A percentile compares a stretch with the other conserved stretches of the same genome.
Conservation (phyloP, 2,888 invertebrate genomes). For the Pelosia muscerda region DNA sequence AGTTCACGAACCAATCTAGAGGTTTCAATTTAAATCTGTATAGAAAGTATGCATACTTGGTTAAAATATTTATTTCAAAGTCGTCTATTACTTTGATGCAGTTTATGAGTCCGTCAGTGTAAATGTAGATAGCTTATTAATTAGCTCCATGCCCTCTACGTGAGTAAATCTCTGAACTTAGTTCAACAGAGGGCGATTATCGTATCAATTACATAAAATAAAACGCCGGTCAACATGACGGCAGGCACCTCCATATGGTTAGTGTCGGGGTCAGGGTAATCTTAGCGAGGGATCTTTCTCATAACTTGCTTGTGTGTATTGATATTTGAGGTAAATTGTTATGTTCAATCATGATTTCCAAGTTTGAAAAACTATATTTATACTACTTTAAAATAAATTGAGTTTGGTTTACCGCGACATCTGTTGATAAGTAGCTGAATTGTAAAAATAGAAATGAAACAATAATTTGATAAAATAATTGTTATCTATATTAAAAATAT, state of each 20-base stretch:
- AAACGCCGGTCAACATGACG: slow-evolving; percentile 51
- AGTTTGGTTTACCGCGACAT: background rate
- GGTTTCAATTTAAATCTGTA: too few species aligned
- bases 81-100: too few species aligned
- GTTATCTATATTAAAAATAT: background rate
- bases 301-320: background rate
- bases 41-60: too few species aligned
- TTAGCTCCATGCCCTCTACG: slow-evolving; percentile 24
- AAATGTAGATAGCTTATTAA: background rate
- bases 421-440: background rate
- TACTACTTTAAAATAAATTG: too few species aligned
- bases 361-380: too few species aligned
- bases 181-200: slow-evolving; percentile 72
- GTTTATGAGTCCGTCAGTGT: too few species aligned
- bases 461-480: background rate
- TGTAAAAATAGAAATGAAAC: background rate
- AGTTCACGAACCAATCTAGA: too few species aligned
- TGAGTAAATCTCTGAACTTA: slow-evolving; percentile 59
- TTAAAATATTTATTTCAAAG: too few species aligned
- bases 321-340: background rate
- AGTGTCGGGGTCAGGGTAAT: slow-evolving; percentile 60
- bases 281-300: slow-evolving; percentile 28
- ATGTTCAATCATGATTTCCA: background rate
- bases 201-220: slow-evolving; percentile 70
- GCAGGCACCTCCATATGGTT: slow-evolving; percentile 63